A percentile compares a stretch with the other conserved stretches of the same genome.
phyloP scores from a whole-genome alignment of 2,797 vertebrate genomes.

The Hozukius guyotensis region DNA sequence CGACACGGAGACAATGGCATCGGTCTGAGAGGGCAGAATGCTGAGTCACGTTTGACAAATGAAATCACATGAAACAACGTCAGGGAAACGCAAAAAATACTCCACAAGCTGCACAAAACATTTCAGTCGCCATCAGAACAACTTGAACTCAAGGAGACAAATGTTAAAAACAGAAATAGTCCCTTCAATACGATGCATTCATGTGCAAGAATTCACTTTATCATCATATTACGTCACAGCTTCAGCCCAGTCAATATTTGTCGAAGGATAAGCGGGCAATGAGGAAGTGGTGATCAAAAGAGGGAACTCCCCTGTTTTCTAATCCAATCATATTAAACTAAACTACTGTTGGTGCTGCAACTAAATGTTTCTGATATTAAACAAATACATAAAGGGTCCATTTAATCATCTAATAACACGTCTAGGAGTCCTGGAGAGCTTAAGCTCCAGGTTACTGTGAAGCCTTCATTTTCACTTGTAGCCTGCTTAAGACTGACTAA shows the following conservation, averaged over 20 bases:
- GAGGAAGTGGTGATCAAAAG: slow-evolving; percentile 37
- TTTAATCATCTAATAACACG: slow-evolving; percentile 41
- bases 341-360: background rate
- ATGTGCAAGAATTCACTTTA: background rate
- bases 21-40: background rate
- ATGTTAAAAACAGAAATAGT: background rate
- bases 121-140: background rate
- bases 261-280: slow-evolving; percentile 27
- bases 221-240: background rate
- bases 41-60: too few relatives aligned
- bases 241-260: slow-evolving; percentile 45
- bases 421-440: slow-evolving; percentile 20
- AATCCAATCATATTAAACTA: background rate
- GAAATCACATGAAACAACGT: background rate
- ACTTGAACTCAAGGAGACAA: background rate
- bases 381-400: background rate
- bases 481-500: slow-evolving; percentile 38
- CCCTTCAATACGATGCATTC: background rate
- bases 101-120: background rate
- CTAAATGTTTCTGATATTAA: slow-evolving; percentile 13
- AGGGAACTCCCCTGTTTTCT: background rate
- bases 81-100: background rate
- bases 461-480: slow-evolving; percentile 42
- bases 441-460: slow-evolving; percentile 33
- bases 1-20: background rate